Base-by-base conservation (phyloP, 2,797 vertebrate genomes). In the Catostomus latipinnis region DNA sequence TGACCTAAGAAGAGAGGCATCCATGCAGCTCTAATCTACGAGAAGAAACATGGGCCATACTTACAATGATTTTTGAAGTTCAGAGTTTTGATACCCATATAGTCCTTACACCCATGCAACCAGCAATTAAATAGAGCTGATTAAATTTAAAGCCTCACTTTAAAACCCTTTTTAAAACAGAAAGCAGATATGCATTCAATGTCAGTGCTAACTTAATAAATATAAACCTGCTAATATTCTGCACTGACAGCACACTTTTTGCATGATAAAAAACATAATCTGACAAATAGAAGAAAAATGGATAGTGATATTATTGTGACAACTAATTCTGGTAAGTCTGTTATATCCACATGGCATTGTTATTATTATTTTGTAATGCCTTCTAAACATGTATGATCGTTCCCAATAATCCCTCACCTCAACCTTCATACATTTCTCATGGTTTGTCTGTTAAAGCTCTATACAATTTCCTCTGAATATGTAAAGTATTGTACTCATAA, bases 121-220 rank as follows among this genome's bases (percentile, higher is more conserved):
- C 58, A 34, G 8, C 18, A 22, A 34, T 65, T 0, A 14, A 14
- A 8, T 65, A 48, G 14, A 65, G 7, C 7, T 48, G 10, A 60
- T 1, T 18, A 0, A 58, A 48, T 49, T 48, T 72, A 8, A 72
- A 12, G 9, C 1, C 48, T 72, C 6, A 49, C 11, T 1, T 71
- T 7, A 72, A 72, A 72, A 34, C 34, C 34, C 2, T 34, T 34
- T 34, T 34, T 34, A 34, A 34, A 4, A 34, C 34, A 34, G 34
- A 71, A 45, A 58, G 34, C n/a, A 46, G 9, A 5, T 14, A 14
- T 46, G 10, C 4, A n/a, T 46, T 71, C 1, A 57, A 11, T 12
- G n/a, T 46, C 45, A 56, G 57, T 71, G 34, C 34, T 57, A 45
- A n/a, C n/a, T 16, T 71, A 71, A 57, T 57, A 6, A 71, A 56